Evolutionary conservation across 2,888 invertebrate species (phyloP).

Genomic region (Phytoseiulus persimilis): DNA sequence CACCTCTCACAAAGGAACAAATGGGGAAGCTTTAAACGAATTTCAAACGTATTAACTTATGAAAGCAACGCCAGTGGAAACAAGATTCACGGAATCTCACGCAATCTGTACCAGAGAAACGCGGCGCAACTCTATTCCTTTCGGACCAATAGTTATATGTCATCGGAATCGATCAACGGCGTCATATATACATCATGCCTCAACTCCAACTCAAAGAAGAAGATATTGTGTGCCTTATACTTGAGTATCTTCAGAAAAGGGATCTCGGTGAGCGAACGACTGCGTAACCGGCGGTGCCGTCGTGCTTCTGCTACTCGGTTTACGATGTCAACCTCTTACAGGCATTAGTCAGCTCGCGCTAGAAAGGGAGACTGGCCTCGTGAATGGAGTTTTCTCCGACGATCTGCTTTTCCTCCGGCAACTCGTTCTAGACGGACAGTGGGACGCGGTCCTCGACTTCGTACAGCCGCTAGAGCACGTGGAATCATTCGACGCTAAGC

Average conservation of each 20-base stretch:
- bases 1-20: not conserved
- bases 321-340: conserved; percentile 49
- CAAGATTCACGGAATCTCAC: not conserved
- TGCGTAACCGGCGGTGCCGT: no score
- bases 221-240: conserved; percentile 72
- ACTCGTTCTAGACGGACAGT: conserved; percentile 89
- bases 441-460: conserved; percentile 94
- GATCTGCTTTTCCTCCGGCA: conserved; percentile 87
- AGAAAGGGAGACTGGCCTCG: conserved; percentile 88
- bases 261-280: conserved; percentile 44
- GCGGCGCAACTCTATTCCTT: no score
- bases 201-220: conserved; percentile 76
- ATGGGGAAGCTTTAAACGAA: not conserved
- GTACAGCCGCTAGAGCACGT: conserved; percentile 73
- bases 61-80: not conserved
- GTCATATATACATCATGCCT: conserved; percentile 55
- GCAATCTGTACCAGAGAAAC: not conserved
- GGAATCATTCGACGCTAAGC: conserved; percentile 69
- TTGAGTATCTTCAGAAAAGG: conserved; percentile 65
- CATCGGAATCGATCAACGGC: not conserved
- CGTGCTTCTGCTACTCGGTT: no score
- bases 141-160: not conserved
- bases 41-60: not conserved
- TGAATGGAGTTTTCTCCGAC: conserved; percentile 84
- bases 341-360: conserved; percentile 78